These are phyloP conservation scores for Nebria salina DNA, from an alignment of 2,888 invertebrate genomes.

Conservation along the genomic window DNA sequence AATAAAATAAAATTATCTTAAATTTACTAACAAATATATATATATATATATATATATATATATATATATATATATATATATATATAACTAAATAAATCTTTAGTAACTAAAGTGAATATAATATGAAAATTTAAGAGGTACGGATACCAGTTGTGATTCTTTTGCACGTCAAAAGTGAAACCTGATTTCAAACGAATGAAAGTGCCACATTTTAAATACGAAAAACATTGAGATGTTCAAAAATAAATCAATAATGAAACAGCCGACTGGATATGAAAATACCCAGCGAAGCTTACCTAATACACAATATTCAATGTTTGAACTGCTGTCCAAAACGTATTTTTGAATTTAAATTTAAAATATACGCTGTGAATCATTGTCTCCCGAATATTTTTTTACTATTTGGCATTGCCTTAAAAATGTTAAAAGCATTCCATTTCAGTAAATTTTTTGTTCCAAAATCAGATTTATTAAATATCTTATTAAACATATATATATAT, in stretches of 20 bases:
- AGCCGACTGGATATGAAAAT: neutral
- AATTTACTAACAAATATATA: no score
- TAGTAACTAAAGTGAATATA: no score
- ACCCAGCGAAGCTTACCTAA: neutral
- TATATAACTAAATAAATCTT: no score
- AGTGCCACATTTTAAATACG: neutral
- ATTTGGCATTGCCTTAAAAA: neutral
- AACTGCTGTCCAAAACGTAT: neutral
- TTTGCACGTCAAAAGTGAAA: neutral
- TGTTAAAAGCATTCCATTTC: neutral
- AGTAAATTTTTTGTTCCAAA: neutral
- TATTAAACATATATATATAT: no score
- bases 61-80: no score
- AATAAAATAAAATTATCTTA: no score
- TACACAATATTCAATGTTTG: neutral
- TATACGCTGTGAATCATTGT: slow-evolving; percentile 1
- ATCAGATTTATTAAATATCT: neutral
- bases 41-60: no score
- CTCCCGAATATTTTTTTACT: neutral
- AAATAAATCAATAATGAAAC: neutral
- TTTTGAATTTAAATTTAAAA: neutral
- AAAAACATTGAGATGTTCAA: neutral
- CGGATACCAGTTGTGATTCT: neutral
- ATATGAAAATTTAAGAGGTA: neutral
- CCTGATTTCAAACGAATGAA: neutral